A percentile compares a stretch with the other conserved stretches of the same genome.
Conservation (phyloP, 2,888 invertebrate genomes). For the Elaeidobius kamerunicus region DNA sequence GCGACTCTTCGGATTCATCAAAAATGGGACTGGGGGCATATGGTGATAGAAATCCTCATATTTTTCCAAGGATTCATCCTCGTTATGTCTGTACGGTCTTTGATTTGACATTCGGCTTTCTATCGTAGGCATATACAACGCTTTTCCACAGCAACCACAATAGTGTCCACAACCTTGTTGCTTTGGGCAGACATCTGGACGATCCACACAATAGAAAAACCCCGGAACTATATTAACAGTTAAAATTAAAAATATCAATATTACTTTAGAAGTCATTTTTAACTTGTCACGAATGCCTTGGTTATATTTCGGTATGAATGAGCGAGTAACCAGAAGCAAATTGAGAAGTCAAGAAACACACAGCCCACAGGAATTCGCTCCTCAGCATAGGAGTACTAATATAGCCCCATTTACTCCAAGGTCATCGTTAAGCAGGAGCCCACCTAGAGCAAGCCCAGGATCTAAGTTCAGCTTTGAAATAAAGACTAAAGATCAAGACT, state of each 20-base stretch:
- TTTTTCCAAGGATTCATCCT: too few species aligned
- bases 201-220: background rate
- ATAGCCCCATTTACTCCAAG: background rate
- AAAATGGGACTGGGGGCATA: background rate
- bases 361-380: too few species aligned
- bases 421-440: background rate
- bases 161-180: background rate
- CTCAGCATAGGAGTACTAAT: background rate
- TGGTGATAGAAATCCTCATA: background rate
- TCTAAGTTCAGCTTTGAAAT: too few species aligned
- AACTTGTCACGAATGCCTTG: too few species aligned
- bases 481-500: too few species aligned
- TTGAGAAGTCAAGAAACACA: too few species aligned
- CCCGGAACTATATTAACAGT: background rate
- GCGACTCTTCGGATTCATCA: background rate
- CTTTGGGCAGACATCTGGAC: background rate
- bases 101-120: constrained; percentile 1
- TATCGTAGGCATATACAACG: background rate
- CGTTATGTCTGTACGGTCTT: background rate
- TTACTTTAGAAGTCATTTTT: constrained; percentile 1
- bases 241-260: background rate
- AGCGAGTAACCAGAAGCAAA: too few species aligned
- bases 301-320: too few species aligned
- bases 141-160: constrained; percentile 5
- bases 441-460: background rate